A percentile compares a stretch with the other conserved stretches of the same genome.
Evolutionary conservation across 2,797 vertebrate genomes (phyloP).

Genomic region (Ficedula albicollis): DNA sequence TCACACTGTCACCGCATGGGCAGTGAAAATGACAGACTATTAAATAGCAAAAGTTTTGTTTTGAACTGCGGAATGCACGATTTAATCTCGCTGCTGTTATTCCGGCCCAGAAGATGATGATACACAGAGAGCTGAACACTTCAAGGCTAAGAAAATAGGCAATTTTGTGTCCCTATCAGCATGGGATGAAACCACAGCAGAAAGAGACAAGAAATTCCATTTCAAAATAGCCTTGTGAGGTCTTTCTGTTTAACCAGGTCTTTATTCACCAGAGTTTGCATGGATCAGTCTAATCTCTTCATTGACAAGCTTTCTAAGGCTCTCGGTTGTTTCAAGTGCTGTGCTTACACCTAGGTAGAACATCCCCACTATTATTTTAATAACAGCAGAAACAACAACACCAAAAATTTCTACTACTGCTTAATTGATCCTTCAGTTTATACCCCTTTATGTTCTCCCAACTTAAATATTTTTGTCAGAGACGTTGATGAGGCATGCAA

Average conservation of each 20-base stretch:
- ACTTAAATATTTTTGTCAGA: background rate
- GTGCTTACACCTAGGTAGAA: background rate
- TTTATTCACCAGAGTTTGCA: background rate
- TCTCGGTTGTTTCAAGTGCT: background rate
- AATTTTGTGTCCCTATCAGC: background rate
- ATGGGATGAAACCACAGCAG: background rate
- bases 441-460: background rate
- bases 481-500: background rate
- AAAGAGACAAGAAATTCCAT: background rate
- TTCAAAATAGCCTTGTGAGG: background rate
- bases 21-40: background rate
- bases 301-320: background rate
- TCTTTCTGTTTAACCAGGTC: background rate
- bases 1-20: background rate
- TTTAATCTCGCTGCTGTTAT: background rate
- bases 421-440: background rate
- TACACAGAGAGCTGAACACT: background rate
- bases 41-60: background rate
- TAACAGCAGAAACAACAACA: background rate
- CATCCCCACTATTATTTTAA: background rate
- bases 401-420: background rate
- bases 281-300: background rate
- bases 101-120: fast-evolving
- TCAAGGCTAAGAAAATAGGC: background rate
- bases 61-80: background rate